Percentiles rank a stretch among this genome's conserved stretches.
These are phyloP conservation scores for Pseudococcus jackbeardsleyi DNA, from an alignment of 2,888 invertebrate species.

Conservation along the genomic window DNA sequence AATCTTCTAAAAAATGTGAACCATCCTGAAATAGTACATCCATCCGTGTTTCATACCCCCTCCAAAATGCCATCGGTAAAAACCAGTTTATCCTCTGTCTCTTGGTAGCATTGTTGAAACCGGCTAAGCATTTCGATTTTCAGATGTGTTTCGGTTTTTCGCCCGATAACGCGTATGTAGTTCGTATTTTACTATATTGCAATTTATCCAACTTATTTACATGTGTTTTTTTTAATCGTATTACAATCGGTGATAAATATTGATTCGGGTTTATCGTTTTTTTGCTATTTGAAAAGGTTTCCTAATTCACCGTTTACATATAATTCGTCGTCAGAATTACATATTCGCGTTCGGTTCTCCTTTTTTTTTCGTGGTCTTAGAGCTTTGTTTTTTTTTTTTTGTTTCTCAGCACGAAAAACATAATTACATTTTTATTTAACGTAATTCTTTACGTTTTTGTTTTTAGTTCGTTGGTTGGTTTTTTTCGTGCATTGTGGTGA, in stretches of 20 bases:
- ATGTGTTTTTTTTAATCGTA: conserved; percentile 26
- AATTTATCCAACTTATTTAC: conserved; percentile 41
- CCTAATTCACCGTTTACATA: not conserved
- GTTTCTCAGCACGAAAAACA: conserved; percentile 23
- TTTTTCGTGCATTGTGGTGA: conserved; percentile 34
- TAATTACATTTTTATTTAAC: conserved; percentile 36
- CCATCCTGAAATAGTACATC: conserved; percentile 63
- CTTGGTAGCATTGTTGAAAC: conserved; percentile 62
- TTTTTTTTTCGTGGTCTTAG: not conserved
- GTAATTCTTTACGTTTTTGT: conserved; percentile 31
- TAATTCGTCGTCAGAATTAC: not conserved
- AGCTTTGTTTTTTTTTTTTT: not conserved
- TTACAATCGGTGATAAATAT: conserved; percentile 24
- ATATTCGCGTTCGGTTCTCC: conserved; percentile 2
- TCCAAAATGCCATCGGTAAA: conserved; percentile 59
- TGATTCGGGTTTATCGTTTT: conserved; percentile 31
- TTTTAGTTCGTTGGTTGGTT: not conserved
- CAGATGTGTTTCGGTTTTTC: conserved; percentile 61
- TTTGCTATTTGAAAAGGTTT: not conserved
- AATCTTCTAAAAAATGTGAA: conserved; percentile 64
- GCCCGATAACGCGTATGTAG: conserved; percentile 56
- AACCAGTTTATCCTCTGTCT: conserved; percentile 63
- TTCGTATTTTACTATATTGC: conserved; percentile 57
- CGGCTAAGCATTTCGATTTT: conserved; percentile 56
- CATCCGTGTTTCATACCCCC: conserved; percentile 60